Conservation (phyloP, 2,797 vertebrate species). For the Anguilla obscura region DNA sequence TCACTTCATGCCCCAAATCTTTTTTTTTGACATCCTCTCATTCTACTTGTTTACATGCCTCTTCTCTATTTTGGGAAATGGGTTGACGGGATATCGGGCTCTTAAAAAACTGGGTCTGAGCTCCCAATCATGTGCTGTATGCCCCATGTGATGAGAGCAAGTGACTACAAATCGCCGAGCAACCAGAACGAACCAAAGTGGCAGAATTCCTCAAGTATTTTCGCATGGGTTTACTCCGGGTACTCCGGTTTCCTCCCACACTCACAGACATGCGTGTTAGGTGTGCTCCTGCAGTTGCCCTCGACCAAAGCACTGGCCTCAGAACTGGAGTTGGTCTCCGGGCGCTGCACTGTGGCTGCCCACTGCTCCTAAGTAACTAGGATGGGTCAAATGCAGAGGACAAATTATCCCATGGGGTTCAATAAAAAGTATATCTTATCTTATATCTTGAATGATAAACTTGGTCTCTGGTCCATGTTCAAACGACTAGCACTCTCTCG, state of each 20-base stretch:
- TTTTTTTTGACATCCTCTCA: not conserved
- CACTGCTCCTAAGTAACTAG: no score
- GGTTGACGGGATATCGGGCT: not conserved
- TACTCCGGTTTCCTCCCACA: no score
- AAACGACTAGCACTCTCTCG: not conserved
- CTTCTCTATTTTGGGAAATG: not conserved
- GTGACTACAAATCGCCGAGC: not conserved
- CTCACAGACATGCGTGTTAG: no score
- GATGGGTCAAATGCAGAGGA: no score
- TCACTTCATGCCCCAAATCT: not conserved
- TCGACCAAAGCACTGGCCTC: no score
- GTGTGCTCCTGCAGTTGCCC: no score
- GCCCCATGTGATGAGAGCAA: not conserved
- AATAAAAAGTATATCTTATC: no score
- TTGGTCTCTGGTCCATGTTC: not conserved
- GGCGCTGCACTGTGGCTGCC: no score
- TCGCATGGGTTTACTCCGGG: no score
- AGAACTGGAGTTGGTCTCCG: no score
- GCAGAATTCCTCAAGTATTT: not conserved
- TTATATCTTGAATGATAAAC: not conserved
- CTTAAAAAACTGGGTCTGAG: not conserved
- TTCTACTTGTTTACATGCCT: not conserved
- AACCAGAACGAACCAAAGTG: not conserved
- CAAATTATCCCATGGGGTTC: no score
- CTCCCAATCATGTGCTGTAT: not conserved